These are phyloP conservation scores for Callosobruchus maculatus DNA, from an alignment of 2,888 invertebrate genomes.

Conservation along the genomic window DNA sequence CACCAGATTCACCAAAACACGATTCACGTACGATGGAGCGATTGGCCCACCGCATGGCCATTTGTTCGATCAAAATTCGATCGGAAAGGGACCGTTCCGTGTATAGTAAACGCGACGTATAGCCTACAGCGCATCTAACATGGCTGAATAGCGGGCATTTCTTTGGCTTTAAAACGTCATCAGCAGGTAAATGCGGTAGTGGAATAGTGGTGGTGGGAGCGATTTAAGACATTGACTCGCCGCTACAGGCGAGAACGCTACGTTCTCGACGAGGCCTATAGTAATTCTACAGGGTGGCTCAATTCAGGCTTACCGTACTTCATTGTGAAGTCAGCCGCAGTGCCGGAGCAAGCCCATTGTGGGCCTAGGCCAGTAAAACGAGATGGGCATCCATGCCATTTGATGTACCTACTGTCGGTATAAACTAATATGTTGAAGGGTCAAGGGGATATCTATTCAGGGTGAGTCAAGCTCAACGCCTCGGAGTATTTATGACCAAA, in stretches of 20 bases:
- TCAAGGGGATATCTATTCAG: too few species aligned
- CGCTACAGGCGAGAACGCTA: constrained; percentile 17
- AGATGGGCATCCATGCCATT: too few species aligned
- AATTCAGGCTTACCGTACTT: neutral
- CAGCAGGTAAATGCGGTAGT: constrained; percentile 26
- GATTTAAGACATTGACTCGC: neutral
- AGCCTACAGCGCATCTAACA: constrained; percentile 17
- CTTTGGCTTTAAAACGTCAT: constrained; percentile 29
- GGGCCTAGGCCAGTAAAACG: too few species aligned
- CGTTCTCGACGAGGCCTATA: constrained; percentile 7
- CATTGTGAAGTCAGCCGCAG: neutral
- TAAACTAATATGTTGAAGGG: too few species aligned
- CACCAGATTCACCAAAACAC: neutral
- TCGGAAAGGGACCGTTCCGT: neutral
- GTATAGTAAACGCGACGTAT: neutral
- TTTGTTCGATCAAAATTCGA: neutral
- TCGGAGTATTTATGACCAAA: too few species aligned
- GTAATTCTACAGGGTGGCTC: neutral
- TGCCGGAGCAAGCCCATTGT: too few species aligned
- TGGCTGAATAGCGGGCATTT: constrained; percentile 27
- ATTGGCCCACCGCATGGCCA: neutral
- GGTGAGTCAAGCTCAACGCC: too few species aligned
- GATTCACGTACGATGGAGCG: neutral
- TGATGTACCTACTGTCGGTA: too few species aligned
- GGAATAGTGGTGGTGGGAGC: constrained; percentile 11